Conservation (phyloP, 2,113 vertebrate species). For the Oryzias javanicus region DNA sequence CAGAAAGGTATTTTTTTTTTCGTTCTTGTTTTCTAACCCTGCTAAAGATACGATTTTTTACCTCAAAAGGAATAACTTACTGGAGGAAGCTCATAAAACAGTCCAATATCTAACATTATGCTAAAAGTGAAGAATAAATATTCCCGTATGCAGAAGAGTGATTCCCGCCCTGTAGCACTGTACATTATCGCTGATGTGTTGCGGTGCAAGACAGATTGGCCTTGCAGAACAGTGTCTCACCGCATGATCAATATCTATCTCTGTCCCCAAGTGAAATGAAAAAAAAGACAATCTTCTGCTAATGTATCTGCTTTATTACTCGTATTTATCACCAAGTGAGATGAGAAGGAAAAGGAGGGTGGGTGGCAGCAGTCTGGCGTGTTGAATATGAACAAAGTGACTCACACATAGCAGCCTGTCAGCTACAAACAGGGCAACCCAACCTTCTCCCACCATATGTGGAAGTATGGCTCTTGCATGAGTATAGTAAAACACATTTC, state of each 20-base stretch:
- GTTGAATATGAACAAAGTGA: conserved; percentile 61
- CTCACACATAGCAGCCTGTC: conserved; percentile 64
- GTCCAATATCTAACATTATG: conserved; percentile 45
- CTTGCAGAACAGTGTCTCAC: conserved; percentile 59
- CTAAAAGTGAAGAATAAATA: conserved; percentile 42
- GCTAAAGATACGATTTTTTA: not conserved
- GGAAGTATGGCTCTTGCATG: conserved; percentile 43
- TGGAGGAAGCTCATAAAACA: conserved; percentile 22
- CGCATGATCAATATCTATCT: conserved; percentile 75
- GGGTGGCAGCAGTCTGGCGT: conserved; percentile 42
- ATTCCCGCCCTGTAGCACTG: conserved; percentile 35
- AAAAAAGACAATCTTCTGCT: conserved; percentile 70
- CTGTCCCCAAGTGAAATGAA: conserved; percentile 69
- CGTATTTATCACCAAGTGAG: conserved; percentile 72
- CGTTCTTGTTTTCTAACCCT: conserved; percentile 12
- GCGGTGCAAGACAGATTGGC: conserved; percentile 59
- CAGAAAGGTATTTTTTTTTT: conserved; percentile 3
- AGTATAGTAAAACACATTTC: conserved; percentile 47
- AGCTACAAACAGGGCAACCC: conserved; percentile 59
- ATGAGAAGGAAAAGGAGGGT: conserved; percentile 50
- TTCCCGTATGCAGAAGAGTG: conserved; percentile 20
- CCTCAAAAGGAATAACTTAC: conserved; percentile 3
- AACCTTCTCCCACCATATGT: conserved; percentile 61
- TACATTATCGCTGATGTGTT: conserved; percentile 52
- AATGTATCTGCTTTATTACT: conserved; percentile 74